Evolutionary conservation across 2,888 invertebrate species (phyloP), one percentile per base, ranked within the genome.

Genomic region (Amiota mariae): DNA sequence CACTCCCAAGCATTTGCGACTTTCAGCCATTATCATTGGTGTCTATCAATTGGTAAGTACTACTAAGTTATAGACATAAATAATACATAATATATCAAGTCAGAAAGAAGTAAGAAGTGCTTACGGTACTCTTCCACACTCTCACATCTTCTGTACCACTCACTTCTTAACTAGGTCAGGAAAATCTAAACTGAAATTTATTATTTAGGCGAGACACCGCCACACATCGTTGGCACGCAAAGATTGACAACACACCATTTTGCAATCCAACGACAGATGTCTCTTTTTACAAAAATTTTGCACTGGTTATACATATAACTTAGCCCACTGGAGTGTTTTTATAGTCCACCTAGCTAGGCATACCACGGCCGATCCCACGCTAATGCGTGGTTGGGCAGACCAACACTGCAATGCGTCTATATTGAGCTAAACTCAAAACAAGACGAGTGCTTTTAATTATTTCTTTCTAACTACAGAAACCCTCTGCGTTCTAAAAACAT

Each of bases 281-380:
- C 67, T 68, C 67, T 10, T 54, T 54, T 54, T n/a, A 72, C 81
- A 89, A 89, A 89, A 89, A 89, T 89, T 88, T 85, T 74, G 87
- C 82, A 85, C 89, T 88, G 88, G 88, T 89, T 89, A 89, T 89
- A 89, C 87, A 89, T 89, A 89, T 87, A 89, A 89, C 88, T 89
- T 89, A 89, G 89, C 88, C 88, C 88, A 89, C 88, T 87, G 88
- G 77, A 54, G 54, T 24, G 54, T 54, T 68, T 4, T 24, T n/a
- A n/a, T 51, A 15, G 13, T 18, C 24, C 24, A 57, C 67, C n/a
- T n/a, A n/a, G n/a, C n/a, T n/a, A n/a, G n/a, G n/a, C n/a, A n/a
- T n/a, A n/a, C n/a, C n/a, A n/a, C n/a, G n/a, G n/a, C 2, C 9
- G 20, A 18, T 18, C 67, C 11, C 67, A 9, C 51, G 9, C 49